Evolutionary conservation across 1,140 invertebrate genomes (phyloP).

Genomic region (Camponotus floridanus): DNA sequence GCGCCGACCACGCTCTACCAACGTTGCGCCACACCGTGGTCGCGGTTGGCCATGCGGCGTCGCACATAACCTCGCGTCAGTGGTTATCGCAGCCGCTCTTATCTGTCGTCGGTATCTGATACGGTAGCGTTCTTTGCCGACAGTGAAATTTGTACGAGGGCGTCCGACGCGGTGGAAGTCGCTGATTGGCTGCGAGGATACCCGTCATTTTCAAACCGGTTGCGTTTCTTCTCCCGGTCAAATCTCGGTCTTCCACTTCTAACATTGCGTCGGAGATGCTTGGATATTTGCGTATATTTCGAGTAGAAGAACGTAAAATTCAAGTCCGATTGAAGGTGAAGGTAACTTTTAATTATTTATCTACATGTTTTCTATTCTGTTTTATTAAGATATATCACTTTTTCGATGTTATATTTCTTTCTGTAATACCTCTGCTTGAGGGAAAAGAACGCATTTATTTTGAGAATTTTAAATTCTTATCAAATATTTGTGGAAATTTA

Average conservation of each 20-base stretch:
- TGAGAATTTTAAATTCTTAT: too few relatives aligned
- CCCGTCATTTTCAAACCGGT: neutral
- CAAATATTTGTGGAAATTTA: neutral
- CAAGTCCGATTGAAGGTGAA: neutral
- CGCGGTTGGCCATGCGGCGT: slow-evolving; percentile 21
- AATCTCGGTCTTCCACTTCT: neutral
- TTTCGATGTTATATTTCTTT: neutral
- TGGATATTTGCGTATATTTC: neutral
- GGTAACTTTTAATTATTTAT: neutral
- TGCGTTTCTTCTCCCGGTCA: neutral
- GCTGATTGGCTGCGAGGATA: neutral
- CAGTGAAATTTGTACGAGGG: neutral
- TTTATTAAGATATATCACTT: neutral
- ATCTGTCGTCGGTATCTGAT: slow-evolving; percentile 72
- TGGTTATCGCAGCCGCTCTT: slow-evolving; percentile 24
- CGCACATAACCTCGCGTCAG: slow-evolving; percentile 40
- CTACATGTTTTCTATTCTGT: neutral
- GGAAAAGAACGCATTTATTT: neutral
- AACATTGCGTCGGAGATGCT: neutral
- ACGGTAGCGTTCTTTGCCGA: neutral
- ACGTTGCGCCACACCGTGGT: slow-evolving; percentile 66
- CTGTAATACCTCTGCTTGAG: neutral
- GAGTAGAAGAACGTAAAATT: neutral
- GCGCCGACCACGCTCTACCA: slow-evolving; percentile 84
- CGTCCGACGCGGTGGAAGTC: neutral